These are phyloP conservation scores for Neosilurus mollespiculum DNA, from an alignment of 2,797 vertebrate genomes.

Conservation along the genomic window DNA sequence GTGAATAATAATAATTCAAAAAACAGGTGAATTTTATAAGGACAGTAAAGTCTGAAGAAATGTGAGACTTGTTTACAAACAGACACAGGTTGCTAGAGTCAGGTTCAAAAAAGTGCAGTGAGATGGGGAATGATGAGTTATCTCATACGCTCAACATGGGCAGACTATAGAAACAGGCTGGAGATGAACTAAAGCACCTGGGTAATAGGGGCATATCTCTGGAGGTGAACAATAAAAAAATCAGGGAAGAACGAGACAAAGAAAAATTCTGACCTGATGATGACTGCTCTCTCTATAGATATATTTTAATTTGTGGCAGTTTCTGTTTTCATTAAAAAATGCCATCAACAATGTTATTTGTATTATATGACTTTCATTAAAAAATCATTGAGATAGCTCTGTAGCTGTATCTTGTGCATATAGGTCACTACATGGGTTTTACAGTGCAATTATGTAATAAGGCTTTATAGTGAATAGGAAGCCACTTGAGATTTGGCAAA, in stretches of 20 bases:
- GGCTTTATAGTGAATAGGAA: not conserved
- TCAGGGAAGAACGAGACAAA: not conserved
- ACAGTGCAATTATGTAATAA: not conserved
- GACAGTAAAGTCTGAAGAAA: slow-evolving; percentile 14
- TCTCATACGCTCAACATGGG: not conserved
- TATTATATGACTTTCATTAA: not conserved
- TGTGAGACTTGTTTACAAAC: slow-evolving; percentile 26
- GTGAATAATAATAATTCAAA: not conserved
- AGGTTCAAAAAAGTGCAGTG: slow-evolving; percentile 37
- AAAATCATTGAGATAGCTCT: not conserved
- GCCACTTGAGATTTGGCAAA: not conserved
- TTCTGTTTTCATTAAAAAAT: not conserved
- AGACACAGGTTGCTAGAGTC: not conserved
- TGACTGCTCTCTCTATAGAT: not conserved
- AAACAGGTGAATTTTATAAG: not conserved
- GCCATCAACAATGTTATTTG: not conserved
- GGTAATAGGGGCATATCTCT: slow-evolving; percentile 7
- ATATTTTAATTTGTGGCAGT: not conserved
- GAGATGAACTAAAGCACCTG: slow-evolving; percentile 22
- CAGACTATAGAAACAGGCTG: not conserved
- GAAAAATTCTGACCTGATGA: not conserved
- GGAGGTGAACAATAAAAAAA: slow-evolving; percentile 13
- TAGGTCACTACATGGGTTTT: not conserved
- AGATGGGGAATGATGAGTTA: slow-evolving; percentile 34
- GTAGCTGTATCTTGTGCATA: not conserved